phyloP scores from a whole-genome alignment of 1,140 invertebrate genomes.

The Temnothorax curvispinosus region DNA sequence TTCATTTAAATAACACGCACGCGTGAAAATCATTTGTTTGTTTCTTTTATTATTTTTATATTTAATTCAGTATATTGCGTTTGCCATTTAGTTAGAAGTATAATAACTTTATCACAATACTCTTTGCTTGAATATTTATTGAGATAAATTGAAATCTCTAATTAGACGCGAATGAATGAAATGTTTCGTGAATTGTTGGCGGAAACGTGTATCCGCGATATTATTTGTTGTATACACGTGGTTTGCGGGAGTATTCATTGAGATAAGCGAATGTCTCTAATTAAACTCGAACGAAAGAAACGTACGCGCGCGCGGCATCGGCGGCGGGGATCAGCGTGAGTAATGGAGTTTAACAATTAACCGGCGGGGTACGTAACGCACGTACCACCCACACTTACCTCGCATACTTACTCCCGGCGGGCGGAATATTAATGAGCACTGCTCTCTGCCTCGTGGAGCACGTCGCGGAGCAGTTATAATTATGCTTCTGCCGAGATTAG shows the following conservation, averaged over 20 bases:
- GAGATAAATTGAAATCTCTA: conserved; percentile 9
- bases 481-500: conserved; percentile 37
- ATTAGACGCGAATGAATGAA: conserved; percentile 16
- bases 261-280: conserved; percentile 1
- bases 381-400: conserved; percentile 3
- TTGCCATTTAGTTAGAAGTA: neutral
- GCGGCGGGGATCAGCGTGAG: neutral
- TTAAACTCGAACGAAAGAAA: conserved; percentile 27
- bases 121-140: conserved; percentile 14
- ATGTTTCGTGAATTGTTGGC: neutral
- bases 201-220: neutral
- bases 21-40: neutral
- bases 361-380: neutral
- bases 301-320: neutral
- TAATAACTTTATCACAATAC: neutral
- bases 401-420: conserved; percentile 19
- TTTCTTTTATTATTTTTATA: neutral
- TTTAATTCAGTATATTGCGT: neutral
- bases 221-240: neutral
- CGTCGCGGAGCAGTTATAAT: conserved; percentile 41
- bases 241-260: neutral
- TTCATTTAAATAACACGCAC: neutral
- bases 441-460: conserved; percentile 5
- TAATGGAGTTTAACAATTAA: conserved; percentile 49
- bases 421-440: conserved; percentile 36